Evolutionary conservation across 35 echinoderm and acorn worm species (phyloP).

Genomic region (Diadema setosum): DNA sequence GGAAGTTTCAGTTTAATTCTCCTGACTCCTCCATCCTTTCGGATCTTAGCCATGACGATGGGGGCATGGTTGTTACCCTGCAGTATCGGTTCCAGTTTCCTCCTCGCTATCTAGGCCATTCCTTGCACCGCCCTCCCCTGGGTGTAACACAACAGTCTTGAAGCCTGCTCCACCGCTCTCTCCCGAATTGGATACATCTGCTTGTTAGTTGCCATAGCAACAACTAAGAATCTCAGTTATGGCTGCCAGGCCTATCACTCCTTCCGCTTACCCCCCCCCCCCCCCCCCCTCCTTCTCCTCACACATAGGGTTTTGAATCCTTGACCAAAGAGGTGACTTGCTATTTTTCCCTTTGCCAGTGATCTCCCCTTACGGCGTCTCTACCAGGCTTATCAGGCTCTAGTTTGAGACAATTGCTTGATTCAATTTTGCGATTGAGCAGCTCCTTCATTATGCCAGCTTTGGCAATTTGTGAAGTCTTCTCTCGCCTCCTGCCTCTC

Average conservation of each 20-base stretch:
- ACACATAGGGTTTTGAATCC: neutral
- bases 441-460: neutral
- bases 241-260: too few species aligned
- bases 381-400: too few species aligned
- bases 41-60: too few species aligned
- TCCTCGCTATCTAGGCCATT: neutral
- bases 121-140: neutral
- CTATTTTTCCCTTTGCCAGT: too few species aligned
- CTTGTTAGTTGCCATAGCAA: conserved; percentile 11
- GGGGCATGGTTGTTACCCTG: too few species aligned
- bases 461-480: neutral
- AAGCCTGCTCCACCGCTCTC: neutral
- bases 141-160: conserved; percentile 12
- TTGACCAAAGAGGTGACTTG: neutral
- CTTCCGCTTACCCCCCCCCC: too few species aligned
- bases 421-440: conserved; percentile 7
- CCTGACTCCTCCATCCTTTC: too few species aligned
- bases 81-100: too few species aligned
- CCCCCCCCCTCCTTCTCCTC: too few species aligned
- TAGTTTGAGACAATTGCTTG: conserved; percentile 14
- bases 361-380: too few species aligned
- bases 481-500: neutral
- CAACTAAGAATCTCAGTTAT: neutral
- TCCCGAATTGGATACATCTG: conserved; percentile 22
- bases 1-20: too few species aligned